These are phyloP conservation scores for Sylvia atricapilla DNA, from an alignment of 2,113 vertebrate species.

Conservation along the genomic window DNA sequence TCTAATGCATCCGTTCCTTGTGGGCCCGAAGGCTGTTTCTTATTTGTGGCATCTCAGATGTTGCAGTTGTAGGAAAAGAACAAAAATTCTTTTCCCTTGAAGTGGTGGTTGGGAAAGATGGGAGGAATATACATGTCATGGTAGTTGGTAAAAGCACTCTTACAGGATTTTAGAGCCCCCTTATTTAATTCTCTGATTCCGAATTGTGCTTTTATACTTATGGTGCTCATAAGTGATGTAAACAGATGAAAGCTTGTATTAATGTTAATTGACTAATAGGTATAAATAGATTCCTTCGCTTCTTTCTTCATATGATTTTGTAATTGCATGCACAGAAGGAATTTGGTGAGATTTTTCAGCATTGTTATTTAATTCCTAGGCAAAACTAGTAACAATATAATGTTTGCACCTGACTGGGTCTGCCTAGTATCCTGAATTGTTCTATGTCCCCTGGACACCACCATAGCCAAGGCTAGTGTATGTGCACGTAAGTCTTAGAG, in stretches of 20 bases:
- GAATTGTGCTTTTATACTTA: neutral
- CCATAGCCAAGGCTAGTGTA: neutral
- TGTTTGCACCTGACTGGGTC: neutral
- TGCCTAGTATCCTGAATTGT: neutral
- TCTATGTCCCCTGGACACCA: neutral
- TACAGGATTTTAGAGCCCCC: neutral
- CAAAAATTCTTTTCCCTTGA: neutral
- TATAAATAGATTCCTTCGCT: neutral
- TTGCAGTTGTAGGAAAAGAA: neutral
- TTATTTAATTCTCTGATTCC: neutral
- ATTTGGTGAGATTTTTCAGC: neutral
- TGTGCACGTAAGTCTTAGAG: neutral
- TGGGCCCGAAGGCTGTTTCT: neutral
- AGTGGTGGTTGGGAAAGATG: neutral
- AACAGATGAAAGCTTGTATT: neutral
- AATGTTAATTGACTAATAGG: neutral
- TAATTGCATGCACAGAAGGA: neutral
- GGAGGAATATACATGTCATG: neutral
- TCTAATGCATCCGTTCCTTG: fast-evolving
- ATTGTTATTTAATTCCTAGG: neutral
- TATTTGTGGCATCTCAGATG: neutral
- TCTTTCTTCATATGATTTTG: neutral
- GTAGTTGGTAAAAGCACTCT: neutral
- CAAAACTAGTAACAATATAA: neutral
- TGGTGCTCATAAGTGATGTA: neutral